Base-by-base conservation (phyloP, 2,113 vertebrate species). In the Rhagologus leucostigma region DNA sequence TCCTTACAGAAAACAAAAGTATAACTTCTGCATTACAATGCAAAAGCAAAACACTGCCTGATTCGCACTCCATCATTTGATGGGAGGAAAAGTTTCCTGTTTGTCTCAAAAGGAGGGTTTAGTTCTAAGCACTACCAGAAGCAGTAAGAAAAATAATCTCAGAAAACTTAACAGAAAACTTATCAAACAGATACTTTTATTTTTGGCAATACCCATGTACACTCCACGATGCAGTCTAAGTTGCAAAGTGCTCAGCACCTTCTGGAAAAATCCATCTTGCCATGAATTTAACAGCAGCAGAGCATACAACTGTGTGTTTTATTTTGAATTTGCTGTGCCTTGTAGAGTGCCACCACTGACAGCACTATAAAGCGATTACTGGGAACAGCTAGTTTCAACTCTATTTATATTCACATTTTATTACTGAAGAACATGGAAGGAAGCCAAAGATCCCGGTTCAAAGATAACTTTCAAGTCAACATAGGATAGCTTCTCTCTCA, bases 391-490 rank as follows among this genome's bases (percentile, higher is more conserved):
- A 93, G 78, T 94, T 95, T 93, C 87, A 93, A 37, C 50, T 95
- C 95, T 97, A 96, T 95, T 97, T 96, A 96, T 97, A 93, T 90
- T 91, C 84, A 69, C 70, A 37, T 80, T 97, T 96, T 96, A 91
- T 91, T 87, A 90, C 93, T 88, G 78, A 96, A 96, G 91, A 97
- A 91, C 70, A 93, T 96, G 95, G 96, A 97, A 96, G 78, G 78
- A 94, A 80, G 90, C 94, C 96, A 96, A 95, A 96, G 70, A 94
- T 87, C 70, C 47, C 6, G 0, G 93, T 94, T 96, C 95, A 97
- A 95, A 96, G 95, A 95, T 91, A 96, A 96, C 89, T 95, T 96
- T 89, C 91, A 95, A 95, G 91, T 94, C 81, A 90, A 65, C 6
- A 18, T 19, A 87, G 81, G 78, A 87, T 71, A 87, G 93, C 78